A percentile compares a stretch with the other conserved stretches of the same genome.
phyloP scores from a whole-genome alignment of 1,140 invertebrate genomes.

The Phymorhynchus buccinoides region DNA sequence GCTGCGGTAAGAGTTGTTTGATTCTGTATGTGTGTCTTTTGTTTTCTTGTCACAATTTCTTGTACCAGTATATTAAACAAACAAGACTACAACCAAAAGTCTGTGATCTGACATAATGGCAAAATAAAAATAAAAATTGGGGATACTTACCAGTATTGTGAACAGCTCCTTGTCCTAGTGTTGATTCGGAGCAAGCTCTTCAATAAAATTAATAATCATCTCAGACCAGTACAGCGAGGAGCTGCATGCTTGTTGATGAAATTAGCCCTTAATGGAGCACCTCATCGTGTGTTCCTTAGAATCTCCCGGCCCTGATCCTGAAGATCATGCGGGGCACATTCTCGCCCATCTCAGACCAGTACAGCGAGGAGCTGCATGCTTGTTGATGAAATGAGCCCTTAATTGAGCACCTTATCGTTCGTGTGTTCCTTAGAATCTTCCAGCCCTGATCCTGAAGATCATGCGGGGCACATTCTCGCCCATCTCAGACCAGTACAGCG shows the following conservation, averaged over 20 bases:
- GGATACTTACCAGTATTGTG: no score
- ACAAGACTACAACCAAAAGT: no score
- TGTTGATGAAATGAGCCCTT: no score
- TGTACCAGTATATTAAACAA: no score
- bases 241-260: no score
- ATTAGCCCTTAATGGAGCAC: no score
- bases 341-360: slow-evolving; percentile 73
- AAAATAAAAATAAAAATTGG: no score
- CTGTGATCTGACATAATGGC: no score
- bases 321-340: slow-evolving; percentile 76
- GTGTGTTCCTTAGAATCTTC: slow-evolving; percentile 69
- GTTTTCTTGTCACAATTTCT: no score
- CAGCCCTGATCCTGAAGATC: slow-evolving; percentile 76
- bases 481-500: slow-evolving; percentile 73
- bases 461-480: slow-evolving; percentile 75
- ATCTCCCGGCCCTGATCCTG: slow-evolving; percentile 75
- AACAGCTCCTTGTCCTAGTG: slow-evolving; percentile 75
- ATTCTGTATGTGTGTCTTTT: no score
- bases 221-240: slow-evolving; percentile 73
- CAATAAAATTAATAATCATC: slow-evolving; percentile 75
- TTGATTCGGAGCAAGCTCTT: slow-evolving; percentile 75
- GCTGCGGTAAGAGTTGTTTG: slow-evolving; percentile 69
- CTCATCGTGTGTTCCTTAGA: no score
- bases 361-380: slow-evolving; percentile 73
- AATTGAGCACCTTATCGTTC: no score